Percentiles rank a stretch among this genome's conserved stretches.
phyloP scores from a whole-genome alignment of 1,140 invertebrate species.

The Drosophila equinoxialis region DNA sequence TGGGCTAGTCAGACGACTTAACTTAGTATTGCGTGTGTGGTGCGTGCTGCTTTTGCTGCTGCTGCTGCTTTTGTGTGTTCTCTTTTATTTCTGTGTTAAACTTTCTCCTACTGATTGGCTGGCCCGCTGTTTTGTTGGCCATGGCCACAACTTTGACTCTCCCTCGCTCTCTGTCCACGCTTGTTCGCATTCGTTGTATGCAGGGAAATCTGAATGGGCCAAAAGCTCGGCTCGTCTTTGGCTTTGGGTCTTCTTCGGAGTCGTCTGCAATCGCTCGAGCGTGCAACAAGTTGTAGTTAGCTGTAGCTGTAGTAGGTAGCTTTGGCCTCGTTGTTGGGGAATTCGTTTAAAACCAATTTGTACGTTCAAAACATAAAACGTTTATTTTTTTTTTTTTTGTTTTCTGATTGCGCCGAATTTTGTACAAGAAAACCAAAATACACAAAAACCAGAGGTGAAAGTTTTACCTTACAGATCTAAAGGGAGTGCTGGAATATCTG shows the following conservation, averaged over 20 bases:
- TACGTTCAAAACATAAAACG: slow-evolving; percentile 44
- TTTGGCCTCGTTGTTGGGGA: slow-evolving; percentile 40
- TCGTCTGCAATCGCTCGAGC: slow-evolving; percentile 68
- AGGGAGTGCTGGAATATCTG: background rate
- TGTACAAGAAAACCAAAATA: slow-evolving; percentile 63
- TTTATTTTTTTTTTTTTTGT: slow-evolving; percentile 26
- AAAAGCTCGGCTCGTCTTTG: slow-evolving; percentile 21
- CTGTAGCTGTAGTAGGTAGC: slow-evolving; percentile 4
- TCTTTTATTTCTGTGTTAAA: slow-evolving; percentile 65
- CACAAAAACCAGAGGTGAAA: slow-evolving; percentile 36
- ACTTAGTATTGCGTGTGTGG: slow-evolving; percentile 34
- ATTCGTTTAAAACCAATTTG: slow-evolving; percentile 40
- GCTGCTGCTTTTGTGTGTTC: slow-evolving; percentile 36
- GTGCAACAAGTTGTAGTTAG: slow-evolving; percentile 64
- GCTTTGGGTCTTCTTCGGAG: slow-evolving; percentile 28
- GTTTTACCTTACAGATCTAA: slow-evolving; percentile 1
- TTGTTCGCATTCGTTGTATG: slow-evolving; percentile 14
- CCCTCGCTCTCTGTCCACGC: slow-evolving; percentile 13
- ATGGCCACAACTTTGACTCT: slow-evolving; percentile 27
- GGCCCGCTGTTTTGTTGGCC: slow-evolving; percentile 35
- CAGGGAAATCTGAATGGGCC: slow-evolving; percentile 50
- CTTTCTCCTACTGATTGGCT: slow-evolving; percentile 63
- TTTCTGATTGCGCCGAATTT: slow-evolving; percentile 64
- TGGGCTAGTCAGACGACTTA: slow-evolving; percentile 50
- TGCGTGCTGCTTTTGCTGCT: background rate